Evolutionary conservation across 2,888 invertebrate species (phyloP).

Genomic region (Spodoptera littoralis): DNA sequence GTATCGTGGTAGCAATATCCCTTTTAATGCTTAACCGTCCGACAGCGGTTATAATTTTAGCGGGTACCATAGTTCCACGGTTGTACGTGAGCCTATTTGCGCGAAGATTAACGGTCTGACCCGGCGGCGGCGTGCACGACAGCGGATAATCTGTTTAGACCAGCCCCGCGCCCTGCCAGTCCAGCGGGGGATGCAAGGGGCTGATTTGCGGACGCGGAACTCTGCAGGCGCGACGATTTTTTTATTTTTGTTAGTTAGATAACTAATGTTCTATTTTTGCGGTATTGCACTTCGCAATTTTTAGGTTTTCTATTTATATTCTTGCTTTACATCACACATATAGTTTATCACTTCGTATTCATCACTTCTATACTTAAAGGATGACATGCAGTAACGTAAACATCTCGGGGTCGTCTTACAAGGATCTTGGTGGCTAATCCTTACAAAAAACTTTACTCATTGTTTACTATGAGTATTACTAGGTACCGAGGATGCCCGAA

Average conservation of each 20-base stretch:
- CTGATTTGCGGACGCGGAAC: constrained; percentile 46
- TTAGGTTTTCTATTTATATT: too few relatives aligned
- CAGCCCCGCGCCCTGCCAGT: constrained; percentile 48
- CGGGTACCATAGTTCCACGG: constrained; percentile 57
- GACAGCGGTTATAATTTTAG: constrained; percentile 68
- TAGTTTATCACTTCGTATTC: not conserved
- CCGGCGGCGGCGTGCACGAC: constrained; percentile 62
- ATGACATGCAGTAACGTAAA: constrained; percentile 1
- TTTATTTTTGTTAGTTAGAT: constrained; percentile 14
- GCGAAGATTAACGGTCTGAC: constrained; percentile 77
- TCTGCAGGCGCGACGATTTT: constrained; percentile 16
- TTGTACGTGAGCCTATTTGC: constrained; percentile 81
- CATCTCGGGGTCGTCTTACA: constrained; percentile 4
- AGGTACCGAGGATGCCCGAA: constrained; percentile 50
- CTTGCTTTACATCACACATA: too few relatives aligned
- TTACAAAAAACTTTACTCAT: constrained; percentile 44
- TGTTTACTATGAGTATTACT: constrained; percentile 62
- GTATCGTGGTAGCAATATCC: constrained; percentile 59
- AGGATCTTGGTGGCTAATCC: constrained; percentile 6
- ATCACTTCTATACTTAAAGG: not conserved
- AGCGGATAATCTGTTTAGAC: constrained; percentile 73
- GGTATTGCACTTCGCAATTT: not conserved
- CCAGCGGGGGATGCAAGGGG: constrained; percentile 51
- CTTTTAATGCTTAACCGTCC: constrained; percentile 62
- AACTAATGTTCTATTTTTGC: constrained; percentile 21